These are phyloP conservation scores for Melanargia galathea DNA, from an alignment of 2,888 invertebrate genomes.

Conservation along the genomic window DNA sequence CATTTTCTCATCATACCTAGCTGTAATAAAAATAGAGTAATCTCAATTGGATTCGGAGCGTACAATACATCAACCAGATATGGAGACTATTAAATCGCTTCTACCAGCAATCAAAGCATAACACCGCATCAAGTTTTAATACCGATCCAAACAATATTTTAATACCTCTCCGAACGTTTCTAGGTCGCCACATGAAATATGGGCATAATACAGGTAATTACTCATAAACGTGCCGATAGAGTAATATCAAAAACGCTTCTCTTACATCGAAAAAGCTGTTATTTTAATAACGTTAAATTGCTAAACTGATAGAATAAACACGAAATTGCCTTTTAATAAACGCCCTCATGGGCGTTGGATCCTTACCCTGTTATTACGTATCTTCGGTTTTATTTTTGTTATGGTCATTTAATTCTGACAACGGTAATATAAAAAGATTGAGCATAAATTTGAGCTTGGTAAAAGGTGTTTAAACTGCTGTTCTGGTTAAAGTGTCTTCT, in stretches of 20 bases:
- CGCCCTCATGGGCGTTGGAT: conserved; percentile 51
- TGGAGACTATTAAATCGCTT: conserved; percentile 29
- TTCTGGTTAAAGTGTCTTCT: too few species aligned
- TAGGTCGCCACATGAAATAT: conserved; percentile 33
- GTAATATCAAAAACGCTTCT: conserved; percentile 46
- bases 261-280: conserved; percentile 47
- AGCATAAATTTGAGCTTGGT: conserved; percentile 31
- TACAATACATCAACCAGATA: conserved; percentile 27
- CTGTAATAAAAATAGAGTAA: conserved; percentile 18
- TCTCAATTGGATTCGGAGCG: conserved; percentile 18
- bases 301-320: conserved; percentile 62
- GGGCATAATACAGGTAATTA: conserved; percentile 38
- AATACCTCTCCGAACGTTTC: conserved; percentile 23
- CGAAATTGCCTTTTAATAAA: conserved; percentile 68
- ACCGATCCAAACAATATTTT: conserved; percentile 23
- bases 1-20: not conserved
- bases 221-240: conserved; percentile 51
- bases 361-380: conserved; percentile 55
- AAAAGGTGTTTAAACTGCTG: too few species aligned
- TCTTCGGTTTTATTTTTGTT: conserved; percentile 44
- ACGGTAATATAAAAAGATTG: conserved; percentile 37
- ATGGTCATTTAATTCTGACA: conserved; percentile 43
- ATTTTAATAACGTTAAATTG: conserved; percentile 56
- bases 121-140: conserved; percentile 26
- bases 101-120: conserved; percentile 23